Evolutionary conservation across 2,888 invertebrate genomes (phyloP).

Genomic region (Epinotia brunnichana): DNA sequence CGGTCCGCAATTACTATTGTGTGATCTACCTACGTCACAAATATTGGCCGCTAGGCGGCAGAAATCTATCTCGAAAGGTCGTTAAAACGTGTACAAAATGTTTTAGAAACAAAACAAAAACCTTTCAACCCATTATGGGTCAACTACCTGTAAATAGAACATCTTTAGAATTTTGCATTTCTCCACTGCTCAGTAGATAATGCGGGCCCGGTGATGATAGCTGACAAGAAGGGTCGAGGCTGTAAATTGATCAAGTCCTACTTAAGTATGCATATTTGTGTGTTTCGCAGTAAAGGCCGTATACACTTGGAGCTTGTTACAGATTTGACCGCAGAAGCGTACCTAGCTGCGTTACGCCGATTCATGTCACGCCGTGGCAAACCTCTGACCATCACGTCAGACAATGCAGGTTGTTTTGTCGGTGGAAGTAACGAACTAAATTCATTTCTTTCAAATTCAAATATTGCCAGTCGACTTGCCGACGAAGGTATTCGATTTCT

Average conservation of each 20-base stretch:
- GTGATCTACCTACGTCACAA: background rate
- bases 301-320: slow-evolving; percentile 15
- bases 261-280: background rate
- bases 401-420: background rate
- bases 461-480: no score
- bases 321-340: slow-evolving; percentile 10
- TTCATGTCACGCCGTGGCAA: slow-evolving; percentile 5
- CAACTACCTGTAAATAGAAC: no score
- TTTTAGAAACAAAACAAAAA: background rate
- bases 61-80: slow-evolving; percentile 17
- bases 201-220: background rate
- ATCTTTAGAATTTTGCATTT: background rate
- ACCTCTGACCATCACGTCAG: background rate
- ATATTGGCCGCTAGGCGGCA: slow-evolving; percentile 24
- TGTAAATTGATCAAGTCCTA: background rate
- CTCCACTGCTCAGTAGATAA: background rate
- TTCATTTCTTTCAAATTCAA: no score
- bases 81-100: background rate
- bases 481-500: no score
- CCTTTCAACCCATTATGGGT: no score
- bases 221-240: background rate
- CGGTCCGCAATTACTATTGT: slow-evolving; percentile 23
- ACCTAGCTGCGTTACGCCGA: background rate
- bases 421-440: background rate
- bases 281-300: background rate